phyloP scores from a whole-genome alignment of 2,888 invertebrate genomes.

The Helicoverpa assulta region DNA sequence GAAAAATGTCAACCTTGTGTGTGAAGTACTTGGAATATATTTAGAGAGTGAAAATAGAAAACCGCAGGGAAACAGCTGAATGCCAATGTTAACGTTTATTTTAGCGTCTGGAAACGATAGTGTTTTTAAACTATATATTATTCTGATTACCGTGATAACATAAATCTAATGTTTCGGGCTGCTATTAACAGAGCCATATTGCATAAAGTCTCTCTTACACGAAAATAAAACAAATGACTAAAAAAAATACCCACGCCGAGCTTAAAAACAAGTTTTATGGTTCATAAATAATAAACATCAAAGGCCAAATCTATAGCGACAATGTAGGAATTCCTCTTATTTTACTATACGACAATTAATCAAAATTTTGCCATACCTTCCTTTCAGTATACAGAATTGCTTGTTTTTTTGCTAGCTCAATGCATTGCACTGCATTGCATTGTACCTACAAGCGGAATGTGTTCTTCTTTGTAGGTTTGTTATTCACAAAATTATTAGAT shows the following conservation, averaged over 20 bases:
- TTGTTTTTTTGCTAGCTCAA: not conserved
- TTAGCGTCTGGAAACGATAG: slow-evolving; percentile 71
- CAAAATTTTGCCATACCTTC: not conserved
- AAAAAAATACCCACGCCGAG: slow-evolving; percentile 50
- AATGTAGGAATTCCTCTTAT: slow-evolving; percentile 36
- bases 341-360: slow-evolving; percentile 29
- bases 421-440: no score
- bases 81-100: slow-evolving; percentile 87
- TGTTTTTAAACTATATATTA: slow-evolving; percentile 43
- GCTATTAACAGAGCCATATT: slow-evolving; percentile 6
- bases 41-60: slow-evolving; percentile 84
- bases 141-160: slow-evolving; percentile 27
- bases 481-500: no score
- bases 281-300: slow-evolving; percentile 60
- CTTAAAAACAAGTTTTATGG: slow-evolving; percentile 55
- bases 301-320: slow-evolving; percentile 45
- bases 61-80: slow-evolving; percentile 83
- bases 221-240: slow-evolving; percentile 48
- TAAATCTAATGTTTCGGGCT: not conserved
- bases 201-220: slow-evolving; percentile 26
- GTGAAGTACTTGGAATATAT: slow-evolving; percentile 77
- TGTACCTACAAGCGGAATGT: no score
- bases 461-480: no score
- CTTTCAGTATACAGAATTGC: not conserved
- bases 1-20: slow-evolving; percentile 82